Conservation (phyloP, 2,113 vertebrate species). For the Gobius niger region DNA sequence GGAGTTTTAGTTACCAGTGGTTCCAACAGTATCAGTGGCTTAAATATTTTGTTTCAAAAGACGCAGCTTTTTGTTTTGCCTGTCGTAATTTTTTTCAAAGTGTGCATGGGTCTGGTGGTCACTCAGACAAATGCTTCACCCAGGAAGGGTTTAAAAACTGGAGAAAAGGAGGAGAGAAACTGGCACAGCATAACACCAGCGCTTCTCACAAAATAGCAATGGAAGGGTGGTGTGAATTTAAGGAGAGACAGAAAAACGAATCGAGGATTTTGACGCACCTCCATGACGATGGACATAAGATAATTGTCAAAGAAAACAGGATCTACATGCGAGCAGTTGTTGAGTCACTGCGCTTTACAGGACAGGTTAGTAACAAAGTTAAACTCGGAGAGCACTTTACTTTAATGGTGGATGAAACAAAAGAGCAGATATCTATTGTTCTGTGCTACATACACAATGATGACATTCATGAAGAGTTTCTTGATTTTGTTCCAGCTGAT, state of each 20-base stretch:
- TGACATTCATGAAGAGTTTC: too few species aligned
- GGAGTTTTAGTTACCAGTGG: too few species aligned
- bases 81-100: too few species aligned
- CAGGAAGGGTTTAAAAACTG: not conserved
- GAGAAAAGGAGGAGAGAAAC: not conserved
- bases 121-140: not conserved
- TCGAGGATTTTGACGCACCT: not conserved
- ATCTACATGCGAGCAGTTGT: not conserved
- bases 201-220: not conserved
- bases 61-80: too few species aligned
- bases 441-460: not conserved
- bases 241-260: not conserved
- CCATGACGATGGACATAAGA: not conserved
- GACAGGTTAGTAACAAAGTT: not conserved
- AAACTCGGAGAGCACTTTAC: not conserved
- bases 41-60: too few species aligned
- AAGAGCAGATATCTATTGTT: not conserved
- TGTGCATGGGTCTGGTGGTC: too few species aligned
- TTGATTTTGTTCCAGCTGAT: too few species aligned
- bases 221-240: too few species aligned
- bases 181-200: not conserved
- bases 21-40: too few species aligned
- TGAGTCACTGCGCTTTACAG: not conserved
- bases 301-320: not conserved
- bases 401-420: constrained; percentile 1